Percentiles rank a stretch among this genome's conserved stretches.
These are phyloP conservation scores for Leptatherina wallacei DNA, from an alignment of 2,797 vertebrate genomes.

Conservation along the genomic window DNA sequence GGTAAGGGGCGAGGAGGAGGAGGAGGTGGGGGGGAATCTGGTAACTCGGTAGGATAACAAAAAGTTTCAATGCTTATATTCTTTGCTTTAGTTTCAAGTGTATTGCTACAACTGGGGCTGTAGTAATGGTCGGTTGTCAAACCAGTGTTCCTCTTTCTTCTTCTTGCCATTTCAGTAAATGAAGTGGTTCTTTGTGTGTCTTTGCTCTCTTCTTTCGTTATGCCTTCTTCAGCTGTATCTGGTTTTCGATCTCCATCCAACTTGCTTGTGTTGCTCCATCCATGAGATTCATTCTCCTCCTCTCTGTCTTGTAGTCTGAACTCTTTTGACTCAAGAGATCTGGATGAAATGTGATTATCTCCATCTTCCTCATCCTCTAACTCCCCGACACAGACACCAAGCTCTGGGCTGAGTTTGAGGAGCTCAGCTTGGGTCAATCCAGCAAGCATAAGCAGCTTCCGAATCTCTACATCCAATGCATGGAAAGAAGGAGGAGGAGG, in stretches of 20 bases:
- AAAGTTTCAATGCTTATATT: slow-evolving; percentile 64
- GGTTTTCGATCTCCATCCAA: slow-evolving; percentile 48
- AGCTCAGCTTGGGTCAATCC: slow-evolving; percentile 86
- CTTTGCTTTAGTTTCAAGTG: slow-evolving; percentile 59
- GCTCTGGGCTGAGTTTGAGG: slow-evolving; percentile 85
- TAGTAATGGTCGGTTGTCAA: slow-evolving; percentile 74
- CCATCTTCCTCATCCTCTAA: slow-evolving; percentile 71
- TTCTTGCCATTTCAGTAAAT: slow-evolving; percentile 91
- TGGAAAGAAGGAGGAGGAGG: slow-evolving; percentile 78
- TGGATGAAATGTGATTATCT: slow-evolving; percentile 36
- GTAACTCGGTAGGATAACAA: slow-evolving; percentile 64
- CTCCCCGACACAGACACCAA: slow-evolving; percentile 80
- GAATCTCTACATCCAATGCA: slow-evolving; percentile 75
- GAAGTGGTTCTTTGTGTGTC: slow-evolving; percentile 86
- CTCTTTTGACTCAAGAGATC: slow-evolving; percentile 39
- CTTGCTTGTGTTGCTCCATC: slow-evolving; percentile 53
- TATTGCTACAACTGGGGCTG: slow-evolving; percentile 68
- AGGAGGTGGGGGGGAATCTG: slow-evolving; percentile 80
- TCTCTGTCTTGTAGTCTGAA: slow-evolving; percentile 51
- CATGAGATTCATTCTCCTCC: slow-evolving; percentile 44
- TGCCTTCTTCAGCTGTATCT: slow-evolving; percentile 44
- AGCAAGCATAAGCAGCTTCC: slow-evolving; percentile 83
- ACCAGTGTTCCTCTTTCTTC: slow-evolving; percentile 77
- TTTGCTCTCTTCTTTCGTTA: slow-evolving; percentile 55
- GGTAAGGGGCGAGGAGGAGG: slow-evolving; percentile 85